These are phyloP conservation scores for Fistularia commersonii DNA, from an alignment of 2,797 vertebrate genomes.

Conservation along the genomic window DNA sequence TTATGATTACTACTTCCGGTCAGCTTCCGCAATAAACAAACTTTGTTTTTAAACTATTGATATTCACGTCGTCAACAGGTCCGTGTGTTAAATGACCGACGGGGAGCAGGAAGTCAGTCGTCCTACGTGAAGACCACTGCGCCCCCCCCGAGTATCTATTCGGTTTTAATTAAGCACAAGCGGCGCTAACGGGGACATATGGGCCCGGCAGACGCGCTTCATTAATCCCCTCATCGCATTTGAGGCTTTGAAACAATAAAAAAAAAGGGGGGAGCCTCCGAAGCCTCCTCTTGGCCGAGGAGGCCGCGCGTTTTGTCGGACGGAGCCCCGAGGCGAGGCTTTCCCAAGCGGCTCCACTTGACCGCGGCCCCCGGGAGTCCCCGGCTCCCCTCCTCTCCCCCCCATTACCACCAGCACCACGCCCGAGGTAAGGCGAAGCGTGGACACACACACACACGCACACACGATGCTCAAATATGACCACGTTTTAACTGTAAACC, in stretches of 20 bases:
- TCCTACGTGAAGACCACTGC: slow-evolving; percentile 3
- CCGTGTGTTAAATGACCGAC: slow-evolving; percentile 11
- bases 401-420: too few relatives aligned
- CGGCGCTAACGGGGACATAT: slow-evolving; percentile 58
- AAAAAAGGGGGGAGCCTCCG: slow-evolving; percentile 19
- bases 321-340: slow-evolving; percentile 35
- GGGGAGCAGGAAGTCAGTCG: slow-evolving; percentile 27
- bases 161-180: slow-evolving; percentile 61
- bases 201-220: slow-evolving; percentile 56
- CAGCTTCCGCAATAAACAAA: too few relatives aligned
- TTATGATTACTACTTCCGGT: too few relatives aligned
- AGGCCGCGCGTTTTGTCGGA: slow-evolving; percentile 17
- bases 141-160: slow-evolving; percentile 26
- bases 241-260: slow-evolving; percentile 57
- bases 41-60: too few relatives aligned
- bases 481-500: too few relatives aligned
- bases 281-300: slow-evolving; percentile 32
- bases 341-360: slow-evolving; percentile 20
- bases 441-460: too few relatives aligned
- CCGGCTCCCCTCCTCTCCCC: background rate
- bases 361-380: slow-evolving; percentile 11
- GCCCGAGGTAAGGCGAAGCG: too few relatives aligned
- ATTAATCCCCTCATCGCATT: slow-evolving; percentile 62
- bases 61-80: slow-evolving; percentile 33
- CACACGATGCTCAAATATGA: too few relatives aligned